Percentiles rank a stretch among this genome's conserved stretches.
Evolutionary conservation across 2,797 vertebrate genomes (phyloP).

Genomic region (Limosa lapponica): DNA sequence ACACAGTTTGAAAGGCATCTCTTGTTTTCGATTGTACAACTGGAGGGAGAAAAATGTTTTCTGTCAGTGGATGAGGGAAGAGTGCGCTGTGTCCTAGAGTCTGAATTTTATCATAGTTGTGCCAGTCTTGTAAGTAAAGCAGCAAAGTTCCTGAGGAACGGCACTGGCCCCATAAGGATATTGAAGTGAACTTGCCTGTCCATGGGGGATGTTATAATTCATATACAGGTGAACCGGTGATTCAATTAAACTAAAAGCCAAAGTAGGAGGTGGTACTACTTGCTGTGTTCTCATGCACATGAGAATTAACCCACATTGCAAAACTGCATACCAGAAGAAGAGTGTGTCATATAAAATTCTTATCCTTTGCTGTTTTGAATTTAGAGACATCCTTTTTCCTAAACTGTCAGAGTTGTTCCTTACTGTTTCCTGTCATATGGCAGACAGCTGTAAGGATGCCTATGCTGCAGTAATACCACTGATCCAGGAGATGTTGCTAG

Average conservation of each 20-base stretch:
- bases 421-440: not conserved
- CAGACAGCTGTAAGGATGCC: not conserved
- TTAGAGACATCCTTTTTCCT: not conserved
- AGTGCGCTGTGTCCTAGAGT: not conserved
- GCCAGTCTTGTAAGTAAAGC: slow-evolving; percentile 19
- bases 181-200: not conserved
- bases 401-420: not conserved
- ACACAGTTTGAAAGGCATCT: not conserved
- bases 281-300: not conserved
- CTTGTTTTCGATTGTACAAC: not conserved
- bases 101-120: slow-evolving; percentile 33
- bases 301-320: slow-evolving; percentile 32
- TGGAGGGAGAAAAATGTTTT: slow-evolving; percentile 1
- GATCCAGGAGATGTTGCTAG: not conserved
- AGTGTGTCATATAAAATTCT: not conserved
- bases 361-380: not conserved
- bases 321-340: not conserved
- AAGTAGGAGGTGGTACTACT: slow-evolving; percentile 41
- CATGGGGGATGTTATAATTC: not conserved
- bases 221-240: slow-evolving; percentile 20
- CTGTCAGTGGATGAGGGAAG: slow-evolving; percentile 24
- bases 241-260: slow-evolving; percentile 23
- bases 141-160: slow-evolving; percentile 45
- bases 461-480: not conserved
- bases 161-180: not conserved